Evolutionary conservation across 2,113 vertebrate genomes (phyloP), one percentile per base, ranked within the genome.

Genomic region (Microtus richardsoni): DNA sequence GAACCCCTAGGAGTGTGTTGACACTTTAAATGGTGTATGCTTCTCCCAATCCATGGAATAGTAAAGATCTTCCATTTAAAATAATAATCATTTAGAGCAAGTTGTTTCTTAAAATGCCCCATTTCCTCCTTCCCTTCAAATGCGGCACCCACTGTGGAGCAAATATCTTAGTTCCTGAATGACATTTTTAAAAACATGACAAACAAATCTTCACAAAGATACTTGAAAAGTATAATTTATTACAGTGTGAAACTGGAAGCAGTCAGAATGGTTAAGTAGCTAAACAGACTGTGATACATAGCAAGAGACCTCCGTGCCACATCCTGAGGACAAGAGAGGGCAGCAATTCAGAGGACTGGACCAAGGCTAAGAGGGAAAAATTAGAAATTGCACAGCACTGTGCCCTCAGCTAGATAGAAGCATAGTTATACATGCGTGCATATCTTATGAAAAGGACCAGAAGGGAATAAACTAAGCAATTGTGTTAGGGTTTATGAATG

Each of bases 371-470:
- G 66, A 70, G 85, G 85, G 75, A 71, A 91, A 87, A 78, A 80
- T 21, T 44, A 28, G 73, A 95, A 91, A 90, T 68, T 77, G 66
- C 49, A 66, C 24, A 77, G 75, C 70, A 68, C 44, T 60, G 49
- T 75, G 62, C 33, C 89, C 94, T 79, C 74, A 89, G 64, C 88
- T 89, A 91, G 79, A 92, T 89, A 96, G 96, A 95, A 94, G 54
- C 94, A 84, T 39, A 41, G 36, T 3, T 26, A 44, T 26, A 10
- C 3, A 44, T 24, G 24, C 8, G 11, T 24, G 22, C 14, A 39
- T 94, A 36, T 22, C 26, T 49, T 68, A 68, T 68, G 33, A 16
- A 47, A 86, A 80, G 13, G 39, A 28, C 17, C 36, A 3, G 21
- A 74, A 91, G 13, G 4, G 26, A 94, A 92, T 78, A 93, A 94